Base-by-base conservation (phyloP, 2,888 invertebrate genomes). In the Artemia sinica region DNA sequence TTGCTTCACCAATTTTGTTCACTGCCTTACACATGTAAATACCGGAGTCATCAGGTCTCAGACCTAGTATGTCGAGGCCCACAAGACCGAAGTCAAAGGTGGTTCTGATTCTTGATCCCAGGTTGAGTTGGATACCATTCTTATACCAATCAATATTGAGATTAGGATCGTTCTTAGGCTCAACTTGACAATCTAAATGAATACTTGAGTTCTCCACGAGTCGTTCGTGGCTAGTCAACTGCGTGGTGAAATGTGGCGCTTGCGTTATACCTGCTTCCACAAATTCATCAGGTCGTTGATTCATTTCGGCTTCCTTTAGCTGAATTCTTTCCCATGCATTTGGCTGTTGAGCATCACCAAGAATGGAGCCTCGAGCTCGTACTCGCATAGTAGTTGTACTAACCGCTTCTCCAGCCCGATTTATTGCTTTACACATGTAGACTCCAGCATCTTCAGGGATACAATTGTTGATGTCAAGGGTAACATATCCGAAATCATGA, bases 1-100 rank as follows among this genome's bases (percentile, higher is more conserved):
- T 90, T 69, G 94, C 95, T 81, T 95, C 92, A 65, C 97, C 97
- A 71, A 89, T 84, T 72, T 89, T 83, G 77, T 97, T 97, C 12
- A 87, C 88, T 0, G 94, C 96, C 78, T 89, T 89, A 80, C 95
- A 95, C 2, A 92, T 92, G 77, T 96, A 97, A 74, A 93, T 88
- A 8, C 94, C 96, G 4, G 91, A 91, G 79, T 97, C 96, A 74
- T 93, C 92, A 67, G 85, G 84, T 74, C 94, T 84, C 65, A 93
- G 76, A 4, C 91, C 86, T 76, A 91, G 89, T 71, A 95, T 87
- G 14, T 93, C 91, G 49, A 95, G 79, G 0, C 93, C 91, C 0
- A 97, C 96, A 71, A 94, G 83, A 67, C 97, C 97, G 79, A 98
- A 97, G 77, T 98, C 97, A 76, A 96, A 92, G 49, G 92, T 90